A percentile compares a stretch with the other conserved stretches of the same genome.
Evolutionary conservation across 1,140 invertebrate species (phyloP).

Genomic region (Pseudachorutes palmiensis): DNA sequence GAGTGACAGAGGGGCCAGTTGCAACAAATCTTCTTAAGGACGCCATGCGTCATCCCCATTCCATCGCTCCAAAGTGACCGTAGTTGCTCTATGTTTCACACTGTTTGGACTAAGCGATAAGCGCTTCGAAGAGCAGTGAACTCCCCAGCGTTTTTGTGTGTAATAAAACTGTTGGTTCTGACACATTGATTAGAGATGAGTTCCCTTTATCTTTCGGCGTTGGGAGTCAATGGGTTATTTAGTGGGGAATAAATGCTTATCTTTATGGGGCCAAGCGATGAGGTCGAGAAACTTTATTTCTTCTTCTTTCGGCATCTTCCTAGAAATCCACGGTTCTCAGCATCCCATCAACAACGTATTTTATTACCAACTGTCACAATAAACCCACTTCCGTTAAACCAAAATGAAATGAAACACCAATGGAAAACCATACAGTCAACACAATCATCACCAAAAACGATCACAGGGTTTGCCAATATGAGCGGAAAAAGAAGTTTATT

Average conservation of each 20-base stretch:
- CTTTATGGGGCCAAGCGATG: constrained; percentile 33
- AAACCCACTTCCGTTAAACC: constrained; percentile 19
- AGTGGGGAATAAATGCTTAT: constrained; percentile 34
- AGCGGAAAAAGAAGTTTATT: no score
- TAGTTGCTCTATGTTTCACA: no score
- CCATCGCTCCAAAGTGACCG: no score
- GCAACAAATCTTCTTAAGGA: neutral
- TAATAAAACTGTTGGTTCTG: constrained; percentile 2
- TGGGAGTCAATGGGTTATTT: constrained; percentile 30
- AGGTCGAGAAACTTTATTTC: constrained; percentile 18
- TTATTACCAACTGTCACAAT: constrained; percentile 26
- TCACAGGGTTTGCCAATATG: no score
- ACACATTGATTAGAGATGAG: neutral
- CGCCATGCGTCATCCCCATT: neutral
- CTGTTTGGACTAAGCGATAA: no score
- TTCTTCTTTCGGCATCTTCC: constrained; percentile 13
- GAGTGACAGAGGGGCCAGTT: neutral
- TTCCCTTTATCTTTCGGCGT: neutral
- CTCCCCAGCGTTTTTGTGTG: no score
- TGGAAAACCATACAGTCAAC: neutral
- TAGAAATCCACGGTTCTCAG: neutral
- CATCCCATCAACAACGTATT: constrained; percentile 21
- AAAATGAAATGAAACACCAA: constrained; percentile 1
- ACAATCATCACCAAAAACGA: neutral
- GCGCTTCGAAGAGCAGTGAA: no score